These are phyloP conservation scores for Melieria omissa DNA, from an alignment of 2,888 invertebrate species.

Conservation along the genomic window DNA sequence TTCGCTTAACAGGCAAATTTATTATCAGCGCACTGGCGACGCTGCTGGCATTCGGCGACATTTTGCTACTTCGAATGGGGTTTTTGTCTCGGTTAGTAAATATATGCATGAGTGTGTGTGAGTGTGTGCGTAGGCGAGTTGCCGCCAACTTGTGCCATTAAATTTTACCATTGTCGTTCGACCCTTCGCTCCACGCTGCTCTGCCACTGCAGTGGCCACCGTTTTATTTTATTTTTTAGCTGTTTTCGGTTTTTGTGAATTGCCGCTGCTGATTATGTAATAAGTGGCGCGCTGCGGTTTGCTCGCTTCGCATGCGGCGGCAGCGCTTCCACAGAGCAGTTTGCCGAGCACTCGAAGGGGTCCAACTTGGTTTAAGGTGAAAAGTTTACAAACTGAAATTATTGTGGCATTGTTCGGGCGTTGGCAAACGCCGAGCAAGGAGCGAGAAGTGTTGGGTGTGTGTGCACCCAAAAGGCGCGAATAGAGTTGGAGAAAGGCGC, in stretches of 20 bases:
- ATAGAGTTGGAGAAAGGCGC: not conserved
- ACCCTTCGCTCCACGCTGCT: not conserved
- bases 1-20: constrained; percentile 48
- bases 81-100: too few species aligned
- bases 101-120: too few species aligned
- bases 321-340: not conserved
- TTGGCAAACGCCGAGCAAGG: too few species aligned
- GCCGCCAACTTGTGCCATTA: constrained; percentile 3
- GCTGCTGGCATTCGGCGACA: constrained; percentile 52
- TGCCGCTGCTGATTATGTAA: constrained; percentile 27
- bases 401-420: constrained; percentile 22
- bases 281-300: not conserved
- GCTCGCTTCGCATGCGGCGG: not conserved
- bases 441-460: too few species aligned
- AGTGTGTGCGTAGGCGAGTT: too few species aligned
- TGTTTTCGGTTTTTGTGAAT: constrained; percentile 18
- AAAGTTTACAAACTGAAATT: constrained; percentile 27
- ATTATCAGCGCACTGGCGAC: constrained; percentile 48
- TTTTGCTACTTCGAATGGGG: constrained; percentile 50
- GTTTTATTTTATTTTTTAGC: not conserved
- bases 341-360: not conserved
- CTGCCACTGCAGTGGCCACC: not conserved
- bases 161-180: not conserved
- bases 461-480: not conserved
- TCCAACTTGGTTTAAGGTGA: constrained; percentile 11